Base-by-base conservation (phyloP, 1,140 invertebrate genomes). In the Drosophila prosaltans region DNA sequence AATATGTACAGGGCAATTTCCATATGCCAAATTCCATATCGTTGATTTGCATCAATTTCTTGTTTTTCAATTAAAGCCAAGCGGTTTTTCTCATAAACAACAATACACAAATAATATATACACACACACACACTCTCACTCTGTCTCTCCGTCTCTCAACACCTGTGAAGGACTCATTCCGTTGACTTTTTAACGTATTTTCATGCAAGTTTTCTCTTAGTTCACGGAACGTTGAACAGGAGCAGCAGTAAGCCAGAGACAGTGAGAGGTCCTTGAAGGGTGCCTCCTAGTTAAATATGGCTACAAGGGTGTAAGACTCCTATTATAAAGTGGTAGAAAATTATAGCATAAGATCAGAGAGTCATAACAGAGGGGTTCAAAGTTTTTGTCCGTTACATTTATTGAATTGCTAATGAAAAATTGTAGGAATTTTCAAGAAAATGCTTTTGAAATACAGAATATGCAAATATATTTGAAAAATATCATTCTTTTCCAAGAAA, bases 101-200 rank as follows among this genome's bases (percentile, higher is more conserved):
- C 30, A 51, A n/a, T 26, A 24, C 43, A 39, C 43, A 61, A 30
- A 39, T 36, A 36, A 36, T 36, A 6, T 5, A 26, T 0, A 40
- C 40, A 21, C 1, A 40, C 8, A 24, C 28, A 48, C 43, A 30
- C 40, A 43, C 16, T 16, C 16, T 16, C 16, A 16, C 16, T 16
- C 16, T 16, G 16, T 16, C 16, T 16, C 16, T 16, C 16, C 16
- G 16, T n/a, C 1, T 41, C 30, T n/a, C 41, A 51, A 58, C 80
- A 85, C 81, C 78, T 77, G 77, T 85, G 72, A 21, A 41, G 40
- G 65, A 64, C 45, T 51, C 63, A 16, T 30, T 36, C 16, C 51
- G 28, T 41, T 67, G 54, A 68, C 59, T 85, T 86, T 81, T 67
- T 81, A 85, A 86, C 81, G 81, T 85, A 81, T 74, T 85, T 84